These are phyloP conservation scores for Phainopepla nitens DNA, from an alignment of 2,113 vertebrate genomes.

Conservation along the genomic window DNA sequence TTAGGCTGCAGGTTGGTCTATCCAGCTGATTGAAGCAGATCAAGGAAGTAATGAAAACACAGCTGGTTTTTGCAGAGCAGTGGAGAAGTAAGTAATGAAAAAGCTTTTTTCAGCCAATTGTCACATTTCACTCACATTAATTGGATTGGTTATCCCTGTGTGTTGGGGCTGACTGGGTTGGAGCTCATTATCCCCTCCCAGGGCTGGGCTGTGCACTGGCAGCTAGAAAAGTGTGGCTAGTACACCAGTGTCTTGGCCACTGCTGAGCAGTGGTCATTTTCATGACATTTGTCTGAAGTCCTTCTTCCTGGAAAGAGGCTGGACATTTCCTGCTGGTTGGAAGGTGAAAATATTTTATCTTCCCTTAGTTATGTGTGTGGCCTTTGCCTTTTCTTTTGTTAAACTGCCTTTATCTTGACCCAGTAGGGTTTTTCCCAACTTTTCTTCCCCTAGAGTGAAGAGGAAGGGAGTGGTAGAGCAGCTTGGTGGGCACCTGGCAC, in stretches of 20 bases:
- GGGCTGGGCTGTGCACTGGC: neutral
- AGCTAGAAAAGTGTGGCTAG: neutral
- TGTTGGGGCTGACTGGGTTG: neutral
- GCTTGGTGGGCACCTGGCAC: neutral
- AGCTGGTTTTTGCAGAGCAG: slow-evolving; percentile 49
- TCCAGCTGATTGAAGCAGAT: slow-evolving; percentile 56
- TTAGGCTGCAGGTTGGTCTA: slow-evolving; percentile 36
- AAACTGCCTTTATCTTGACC: neutral
- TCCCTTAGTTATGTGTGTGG: accelerated
- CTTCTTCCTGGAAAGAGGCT: neutral
- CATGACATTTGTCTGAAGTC: neutral
- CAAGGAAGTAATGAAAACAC: slow-evolving; percentile 41
- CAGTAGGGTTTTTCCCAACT: neutral
- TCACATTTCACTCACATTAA: neutral
- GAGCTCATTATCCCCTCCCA: neutral
- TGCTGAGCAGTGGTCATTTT: neutral
- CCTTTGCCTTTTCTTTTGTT: neutral
- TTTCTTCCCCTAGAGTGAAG: neutral
- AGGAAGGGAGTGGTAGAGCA: neutral
- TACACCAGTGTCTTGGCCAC: neutral
- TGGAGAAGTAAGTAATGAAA: slow-evolving; percentile 65
- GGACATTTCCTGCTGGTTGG: neutral
- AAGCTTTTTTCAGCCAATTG: neutral
- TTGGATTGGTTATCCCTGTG: neutral
- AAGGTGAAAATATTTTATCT: neutral